A percentile compares a stretch with the other conserved stretches of the same genome.
Conservation (phyloP, 35 echinoderm and acorn worm genomes). For the Ptychodera flava region DNA sequence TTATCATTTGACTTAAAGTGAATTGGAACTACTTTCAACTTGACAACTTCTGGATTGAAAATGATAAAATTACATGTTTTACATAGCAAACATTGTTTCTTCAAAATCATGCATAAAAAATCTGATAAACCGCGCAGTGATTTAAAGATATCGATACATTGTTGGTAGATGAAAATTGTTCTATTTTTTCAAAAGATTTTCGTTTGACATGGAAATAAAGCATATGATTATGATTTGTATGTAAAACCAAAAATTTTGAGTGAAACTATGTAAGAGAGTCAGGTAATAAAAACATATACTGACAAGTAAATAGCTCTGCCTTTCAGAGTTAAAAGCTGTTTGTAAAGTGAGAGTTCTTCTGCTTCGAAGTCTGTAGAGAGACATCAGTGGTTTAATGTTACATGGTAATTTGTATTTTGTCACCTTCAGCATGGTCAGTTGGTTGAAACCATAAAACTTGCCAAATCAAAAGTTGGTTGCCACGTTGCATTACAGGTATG, state of each 20-base stretch:
- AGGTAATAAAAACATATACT: not conserved
- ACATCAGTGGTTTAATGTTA: not conserved
- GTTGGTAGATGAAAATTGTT: too few relatives aligned
- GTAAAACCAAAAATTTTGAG: not conserved
- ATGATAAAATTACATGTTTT: too few relatives aligned
- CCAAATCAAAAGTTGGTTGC: not conserved
- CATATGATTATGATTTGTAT: not conserved
- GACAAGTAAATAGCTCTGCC: not conserved
- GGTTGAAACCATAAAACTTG: not conserved
- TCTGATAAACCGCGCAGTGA: too few relatives aligned
- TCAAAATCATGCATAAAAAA: too few relatives aligned
- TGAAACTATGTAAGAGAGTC: not conserved
- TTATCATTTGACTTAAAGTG: too few relatives aligned
- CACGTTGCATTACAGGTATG: not conserved
- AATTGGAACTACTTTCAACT: too few relatives aligned
- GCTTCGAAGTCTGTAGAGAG: not conserved
- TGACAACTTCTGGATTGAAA: too few relatives aligned
- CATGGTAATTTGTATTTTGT: not conserved
- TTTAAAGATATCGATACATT: too few relatives aligned
- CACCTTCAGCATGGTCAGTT: not conserved
- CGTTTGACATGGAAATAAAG: too few relatives aligned
- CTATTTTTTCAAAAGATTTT: too few relatives aligned
- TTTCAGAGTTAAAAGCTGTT: not conserved
- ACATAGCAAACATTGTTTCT: too few relatives aligned
- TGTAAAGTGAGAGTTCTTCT: not conserved